Conservation (phyloP, 2,797 vertebrate genomes). For the Erpetoichthys calabaricus region DNA sequence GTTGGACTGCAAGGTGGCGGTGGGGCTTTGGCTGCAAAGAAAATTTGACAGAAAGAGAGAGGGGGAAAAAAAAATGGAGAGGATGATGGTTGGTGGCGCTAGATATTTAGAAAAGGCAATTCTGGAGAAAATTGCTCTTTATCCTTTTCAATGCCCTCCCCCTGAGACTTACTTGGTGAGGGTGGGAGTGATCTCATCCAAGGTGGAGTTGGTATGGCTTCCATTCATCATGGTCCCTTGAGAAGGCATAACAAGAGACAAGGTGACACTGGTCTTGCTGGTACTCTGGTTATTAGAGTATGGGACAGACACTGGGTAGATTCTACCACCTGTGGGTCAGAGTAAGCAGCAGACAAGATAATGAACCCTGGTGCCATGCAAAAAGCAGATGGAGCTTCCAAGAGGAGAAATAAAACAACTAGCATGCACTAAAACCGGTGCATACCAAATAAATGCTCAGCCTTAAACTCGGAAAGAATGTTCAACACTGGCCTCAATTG, state of each 20-base stretch:
- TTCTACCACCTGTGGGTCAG: constrained; percentile 62
- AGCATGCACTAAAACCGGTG: neutral
- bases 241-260: constrained; percentile 93
- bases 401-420: neutral
- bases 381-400: neutral
- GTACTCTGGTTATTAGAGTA: constrained; percentile 87
- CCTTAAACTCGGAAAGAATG: too few relatives aligned
- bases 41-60: neutral
- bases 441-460: neutral
- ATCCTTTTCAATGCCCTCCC: constrained; percentile 1
- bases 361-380: neutral
- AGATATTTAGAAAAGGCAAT: neutral
- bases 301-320: constrained; percentile 89
- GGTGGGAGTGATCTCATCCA: constrained; percentile 84
- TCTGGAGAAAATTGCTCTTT: neutral
- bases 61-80: constrained; percentile 10
- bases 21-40: constrained; percentile 75
- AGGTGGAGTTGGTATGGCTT: constrained; percentile 77
- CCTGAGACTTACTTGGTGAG: constrained; percentile 50
- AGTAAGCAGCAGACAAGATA: constrained; percentile 5
- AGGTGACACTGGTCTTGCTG: constrained; percentile 92
- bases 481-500: too few relatives aligned
- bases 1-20: constrained; percentile 86
- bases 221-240: constrained; percentile 89
- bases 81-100: constrained; percentile 9